Conservation (phyloP, 2,113 vertebrate genomes). For the Tursiops truncatus region DNA sequence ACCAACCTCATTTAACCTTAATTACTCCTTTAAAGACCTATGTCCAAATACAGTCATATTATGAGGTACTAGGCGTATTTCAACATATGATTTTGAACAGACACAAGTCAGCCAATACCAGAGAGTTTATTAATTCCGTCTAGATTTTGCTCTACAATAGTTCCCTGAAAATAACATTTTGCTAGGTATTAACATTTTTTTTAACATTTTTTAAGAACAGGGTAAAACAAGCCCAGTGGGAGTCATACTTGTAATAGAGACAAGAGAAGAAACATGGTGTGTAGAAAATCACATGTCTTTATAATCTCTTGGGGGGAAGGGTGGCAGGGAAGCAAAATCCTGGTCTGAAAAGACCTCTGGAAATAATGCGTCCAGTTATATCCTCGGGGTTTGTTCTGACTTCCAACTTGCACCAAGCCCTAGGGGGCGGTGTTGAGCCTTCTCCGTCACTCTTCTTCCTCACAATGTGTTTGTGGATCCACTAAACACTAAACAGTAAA, state of each 20-base stretch:
- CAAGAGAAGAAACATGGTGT: not conserved
- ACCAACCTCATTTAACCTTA: not conserved
- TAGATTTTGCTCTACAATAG: not conserved
- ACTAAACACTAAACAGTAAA: not conserved
- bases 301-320: not conserved
- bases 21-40: not conserved
- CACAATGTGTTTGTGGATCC: not conserved
- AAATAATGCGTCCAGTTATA: not conserved
- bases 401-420: not conserved
- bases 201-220: not conserved
- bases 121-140: not conserved
- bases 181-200: not conserved
- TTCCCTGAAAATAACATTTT: not conserved
- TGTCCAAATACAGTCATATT: not conserved
- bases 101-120: not conserved
- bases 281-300: not conserved
- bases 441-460: not conserved
- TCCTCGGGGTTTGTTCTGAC: not conserved
- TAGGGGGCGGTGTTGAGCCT: not conserved
- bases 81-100: not conserved
- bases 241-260: not conserved
- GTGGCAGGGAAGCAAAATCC: not conserved
- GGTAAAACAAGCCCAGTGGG: not conserved
- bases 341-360: not conserved
- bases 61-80: not conserved